These are phyloP conservation scores for Drosophila melanosoma DNA, from an alignment of 2,888 invertebrate genomes.

Conservation along the genomic window DNA sequence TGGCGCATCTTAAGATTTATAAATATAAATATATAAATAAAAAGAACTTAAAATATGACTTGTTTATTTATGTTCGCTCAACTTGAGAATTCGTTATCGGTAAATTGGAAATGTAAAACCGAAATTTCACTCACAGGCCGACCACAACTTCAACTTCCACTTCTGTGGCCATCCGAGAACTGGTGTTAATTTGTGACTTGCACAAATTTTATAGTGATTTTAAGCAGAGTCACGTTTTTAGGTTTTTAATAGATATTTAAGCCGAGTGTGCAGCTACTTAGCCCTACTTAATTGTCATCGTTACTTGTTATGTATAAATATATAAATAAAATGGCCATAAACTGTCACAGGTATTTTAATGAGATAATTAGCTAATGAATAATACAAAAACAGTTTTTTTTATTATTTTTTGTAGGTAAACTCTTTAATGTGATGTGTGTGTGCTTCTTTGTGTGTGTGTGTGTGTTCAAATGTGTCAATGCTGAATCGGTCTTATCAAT, in stretches of 20 bases:
- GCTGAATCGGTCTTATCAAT: constrained; percentile 35
- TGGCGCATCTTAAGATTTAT: neutral
- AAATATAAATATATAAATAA: constrained; percentile 1
- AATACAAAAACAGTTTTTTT: neutral
- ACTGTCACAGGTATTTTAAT: neutral
- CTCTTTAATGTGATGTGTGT: neutral
- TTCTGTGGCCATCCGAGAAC: constrained; percentile 1
- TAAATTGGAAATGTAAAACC: constrained; percentile 7
- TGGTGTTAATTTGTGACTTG: constrained; percentile 22
- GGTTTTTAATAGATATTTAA: neutral
- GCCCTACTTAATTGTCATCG: constrained; percentile 1
- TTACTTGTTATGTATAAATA: neutral
- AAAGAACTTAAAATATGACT: neutral
- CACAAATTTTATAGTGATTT: neutral
- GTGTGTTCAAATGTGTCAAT: constrained; percentile 22
- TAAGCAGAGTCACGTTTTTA: constrained; percentile 6
- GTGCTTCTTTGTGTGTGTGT: neutral
- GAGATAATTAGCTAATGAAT: neutral
- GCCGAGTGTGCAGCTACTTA: constrained; percentile 12
- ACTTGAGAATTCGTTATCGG: neutral
- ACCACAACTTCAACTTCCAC: constrained; percentile 1
- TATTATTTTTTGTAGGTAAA: neutral
- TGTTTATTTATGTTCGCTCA: neutral
- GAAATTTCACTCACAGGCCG: neutral
- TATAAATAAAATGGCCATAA: constrained; percentile 1